These are phyloP conservation scores for Anthophora plumipes DNA, from an alignment of 2,888 invertebrate genomes.

Conservation along the genomic window DNA sequence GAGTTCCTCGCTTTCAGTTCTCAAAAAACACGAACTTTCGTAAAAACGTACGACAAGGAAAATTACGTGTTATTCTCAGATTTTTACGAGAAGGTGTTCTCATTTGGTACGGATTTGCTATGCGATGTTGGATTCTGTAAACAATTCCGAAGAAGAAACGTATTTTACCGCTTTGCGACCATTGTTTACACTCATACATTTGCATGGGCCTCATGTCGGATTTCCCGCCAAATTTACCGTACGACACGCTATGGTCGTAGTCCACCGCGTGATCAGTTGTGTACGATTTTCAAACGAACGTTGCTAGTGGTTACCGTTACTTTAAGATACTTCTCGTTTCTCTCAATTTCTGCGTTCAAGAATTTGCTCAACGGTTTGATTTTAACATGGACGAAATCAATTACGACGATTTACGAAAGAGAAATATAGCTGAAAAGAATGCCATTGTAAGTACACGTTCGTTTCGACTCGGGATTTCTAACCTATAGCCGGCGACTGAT, in stretches of 20 bases:
- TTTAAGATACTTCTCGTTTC: background rate
- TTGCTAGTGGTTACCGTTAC: background rate
- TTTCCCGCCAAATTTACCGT: constrained; percentile 48
- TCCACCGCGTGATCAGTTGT: background rate
- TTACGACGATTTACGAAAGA: constrained; percentile 77
- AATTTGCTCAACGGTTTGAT: background rate
- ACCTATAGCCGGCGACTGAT: constrained; percentile 10
- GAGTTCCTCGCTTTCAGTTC: no score
- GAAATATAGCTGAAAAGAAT: constrained; percentile 80
- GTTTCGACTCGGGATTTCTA: constrained; percentile 14
- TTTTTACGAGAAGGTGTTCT: no score
- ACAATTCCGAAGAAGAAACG: no score
- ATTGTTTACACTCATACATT: background rate
- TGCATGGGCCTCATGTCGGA: background rate
- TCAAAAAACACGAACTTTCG: no score
- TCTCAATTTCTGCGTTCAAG: no score
- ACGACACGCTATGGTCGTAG: background rate
- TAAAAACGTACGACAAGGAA: no score
- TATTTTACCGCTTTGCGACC: no score
- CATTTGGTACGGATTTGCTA: no score
- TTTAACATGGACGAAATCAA: constrained; percentile 66
- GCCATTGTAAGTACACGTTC: constrained; percentile 76
- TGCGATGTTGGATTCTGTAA: no score
- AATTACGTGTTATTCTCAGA: no score
- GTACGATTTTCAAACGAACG: background rate